Evolutionary conservation across 2,797 vertebrate genomes (phyloP).

Genomic region (Psittacula echo): DNA sequence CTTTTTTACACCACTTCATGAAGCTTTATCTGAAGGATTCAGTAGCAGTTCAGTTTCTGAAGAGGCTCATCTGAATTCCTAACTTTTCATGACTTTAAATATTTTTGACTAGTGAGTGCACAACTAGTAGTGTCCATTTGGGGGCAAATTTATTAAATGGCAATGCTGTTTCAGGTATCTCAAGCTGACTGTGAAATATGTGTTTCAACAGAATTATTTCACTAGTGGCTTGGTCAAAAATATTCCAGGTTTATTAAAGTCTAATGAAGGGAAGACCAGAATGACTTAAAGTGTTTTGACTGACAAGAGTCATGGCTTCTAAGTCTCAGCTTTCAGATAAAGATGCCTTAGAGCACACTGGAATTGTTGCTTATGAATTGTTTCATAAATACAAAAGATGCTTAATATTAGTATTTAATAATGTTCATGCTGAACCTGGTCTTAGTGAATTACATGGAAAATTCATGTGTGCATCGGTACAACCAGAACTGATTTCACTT

Average conservation of each 20-base stretch:
- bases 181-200: not conserved
- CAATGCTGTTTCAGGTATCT: not conserved
- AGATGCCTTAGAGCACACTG: not conserved
- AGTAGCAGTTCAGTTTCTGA: not conserved
- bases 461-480: not conserved
- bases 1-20: not conserved
- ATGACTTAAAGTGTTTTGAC: not conserved
- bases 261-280: conserved; percentile 5
- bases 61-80: not conserved
- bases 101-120: conserved; percentile 13
- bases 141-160: conserved; percentile 1
- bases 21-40: conserved; percentile 26
- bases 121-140: not conserved
- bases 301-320: not conserved
- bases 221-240: conserved; percentile 24
- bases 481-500: not conserved
- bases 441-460: not conserved
- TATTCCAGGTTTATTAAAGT: not conserved
- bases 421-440: not conserved
- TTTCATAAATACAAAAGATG: not conserved
- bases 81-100: not conserved
- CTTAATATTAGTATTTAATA: not conserved
- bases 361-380: not conserved
- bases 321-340: not conserved
- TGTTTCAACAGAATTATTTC: not conserved